Base-by-base conservation (phyloP, 2,888 invertebrate genomes). In the Drosophila nr. medialis region DNA sequence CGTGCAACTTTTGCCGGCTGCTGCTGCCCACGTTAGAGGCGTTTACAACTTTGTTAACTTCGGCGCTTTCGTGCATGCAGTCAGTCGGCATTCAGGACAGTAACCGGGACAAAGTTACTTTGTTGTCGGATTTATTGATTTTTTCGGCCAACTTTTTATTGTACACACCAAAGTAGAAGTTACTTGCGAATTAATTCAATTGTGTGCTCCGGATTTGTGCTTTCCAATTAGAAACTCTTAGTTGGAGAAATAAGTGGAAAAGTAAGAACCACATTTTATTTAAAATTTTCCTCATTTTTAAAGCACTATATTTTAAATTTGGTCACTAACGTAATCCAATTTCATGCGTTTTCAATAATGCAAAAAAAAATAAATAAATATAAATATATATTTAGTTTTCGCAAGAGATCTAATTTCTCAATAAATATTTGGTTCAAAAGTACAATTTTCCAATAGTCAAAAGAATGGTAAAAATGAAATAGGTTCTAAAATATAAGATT, bases 41-140 rank as follows among this genome's bases (percentile, higher is more conserved):
- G 59, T 53, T 90, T 88, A 87, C 91, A 90, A 87, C 90, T 85
- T 90, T 86, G 91, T 87, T 90, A 90, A 87, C 87, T 91, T 91
- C 83, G 90, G 74, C 60, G 63, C 72, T 73, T 74, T 75, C 74
- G 71, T 68, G 66, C 72, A 65, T 75, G 87, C 88, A 89, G 89
- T 90, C 75, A 88, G 91, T 90, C 75, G 75, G 82, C 76, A 91
- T 91, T 82, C 80, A 88, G 89, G 91, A 91, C 91, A 89, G 89
- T 91, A 90, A 89, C 83, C 90, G 91, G 83, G 77, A 79, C 88
- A 83, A 85, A 86, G 79, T 87, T 89, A 89, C 89, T 89, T 89
- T 89, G 91, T 89, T 90, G 91, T 86, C 89, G 90, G 72, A 78
- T 76, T 87, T 82, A 87, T 90, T 90, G 90, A 86, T 90, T 86